phyloP scores from a whole-genome alignment of 2,888 invertebrate species.

The Volucella inflata region DNA sequence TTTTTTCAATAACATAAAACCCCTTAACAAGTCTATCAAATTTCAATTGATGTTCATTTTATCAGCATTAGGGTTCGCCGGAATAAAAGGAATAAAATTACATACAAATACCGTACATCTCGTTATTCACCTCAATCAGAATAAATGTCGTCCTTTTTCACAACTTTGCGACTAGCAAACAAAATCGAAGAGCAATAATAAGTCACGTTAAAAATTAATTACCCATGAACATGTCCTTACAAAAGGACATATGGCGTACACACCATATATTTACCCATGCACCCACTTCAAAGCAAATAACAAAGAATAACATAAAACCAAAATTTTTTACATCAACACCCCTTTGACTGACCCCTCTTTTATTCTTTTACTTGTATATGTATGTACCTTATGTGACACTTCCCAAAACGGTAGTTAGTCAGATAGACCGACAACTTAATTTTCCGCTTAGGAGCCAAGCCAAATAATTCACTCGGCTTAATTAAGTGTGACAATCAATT shows the following conservation, averaged over 20 bases:
- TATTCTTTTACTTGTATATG: slow-evolving; percentile 14
- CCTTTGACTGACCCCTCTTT: slow-evolving; percentile 35
- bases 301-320: slow-evolving; percentile 34
- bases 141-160: slow-evolving; percentile 22
- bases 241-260: slow-evolving; percentile 66
- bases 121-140: slow-evolving; percentile 33
- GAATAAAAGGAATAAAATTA: slow-evolving; percentile 52
- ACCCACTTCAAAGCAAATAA: slow-evolving; percentile 37
- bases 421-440: slow-evolving; percentile 65
- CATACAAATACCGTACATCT: slow-evolving; percentile 35
- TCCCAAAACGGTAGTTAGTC: slow-evolving; percentile 39
- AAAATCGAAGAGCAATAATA: slow-evolving; percentile 79
- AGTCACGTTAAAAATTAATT: slow-evolving; percentile 83
- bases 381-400: slow-evolving; percentile 16
- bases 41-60: slow-evolving; percentile 41
- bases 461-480: slow-evolving; percentile 78
- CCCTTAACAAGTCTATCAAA: slow-evolving; percentile 27
- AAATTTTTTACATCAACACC: slow-evolving; percentile 53
- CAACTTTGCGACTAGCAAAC: slow-evolving; percentile 30
- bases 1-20: not conserved
- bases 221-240: slow-evolving; percentile 80
- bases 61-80: slow-evolving; percentile 18
- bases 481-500: slow-evolving; percentile 84
- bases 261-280: not conserved
- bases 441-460: slow-evolving; percentile 47